Percentiles rank a stretch among this genome's conserved stretches.
Evolutionary conservation across 2,888 invertebrate species (phyloP).

Genomic region (Dicyrtomina minuta): DNA sequence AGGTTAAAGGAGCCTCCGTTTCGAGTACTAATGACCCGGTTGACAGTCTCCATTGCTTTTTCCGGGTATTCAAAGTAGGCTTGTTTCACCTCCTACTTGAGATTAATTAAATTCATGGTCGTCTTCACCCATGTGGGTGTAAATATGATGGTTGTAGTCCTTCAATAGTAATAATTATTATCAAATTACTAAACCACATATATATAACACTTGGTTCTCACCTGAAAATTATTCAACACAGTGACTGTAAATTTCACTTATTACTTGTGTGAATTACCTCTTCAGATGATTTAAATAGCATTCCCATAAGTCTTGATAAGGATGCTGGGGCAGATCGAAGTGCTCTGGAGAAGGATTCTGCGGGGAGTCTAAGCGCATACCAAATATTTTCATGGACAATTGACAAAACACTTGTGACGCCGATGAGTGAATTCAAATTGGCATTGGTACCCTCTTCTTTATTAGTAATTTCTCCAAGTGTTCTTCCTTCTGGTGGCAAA

Average conservation of each 20-base stretch:
- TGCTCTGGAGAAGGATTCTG: neutral
- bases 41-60: constrained; percentile 18
- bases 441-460: too few species aligned
- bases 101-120: neutral
- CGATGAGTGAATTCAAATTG: too few species aligned
- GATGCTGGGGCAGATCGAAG: neutral
- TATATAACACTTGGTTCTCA: neutral
- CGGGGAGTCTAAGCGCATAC: neutral
- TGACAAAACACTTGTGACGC: too few species aligned
- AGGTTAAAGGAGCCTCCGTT: constrained; percentile 1
- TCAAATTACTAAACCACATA: neutral
- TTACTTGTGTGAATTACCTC: neutral
- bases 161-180: too few species aligned
- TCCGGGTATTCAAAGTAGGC: constrained; percentile 18
- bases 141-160: constrained; percentile 31
- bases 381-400: constrained; percentile 17
- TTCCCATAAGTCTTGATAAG: constrained; percentile 6
- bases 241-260: neutral
- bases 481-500: too few species aligned
- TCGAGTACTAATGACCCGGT: neutral
- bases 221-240: neutral
- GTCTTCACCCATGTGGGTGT: constrained; percentile 17
- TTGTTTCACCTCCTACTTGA: constrained; percentile 25
- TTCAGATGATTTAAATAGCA: neutral
- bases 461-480: too few species aligned